phyloP scores from a whole-genome alignment of 2,888 invertebrate genomes.

The Tetheella fluctuosa region DNA sequence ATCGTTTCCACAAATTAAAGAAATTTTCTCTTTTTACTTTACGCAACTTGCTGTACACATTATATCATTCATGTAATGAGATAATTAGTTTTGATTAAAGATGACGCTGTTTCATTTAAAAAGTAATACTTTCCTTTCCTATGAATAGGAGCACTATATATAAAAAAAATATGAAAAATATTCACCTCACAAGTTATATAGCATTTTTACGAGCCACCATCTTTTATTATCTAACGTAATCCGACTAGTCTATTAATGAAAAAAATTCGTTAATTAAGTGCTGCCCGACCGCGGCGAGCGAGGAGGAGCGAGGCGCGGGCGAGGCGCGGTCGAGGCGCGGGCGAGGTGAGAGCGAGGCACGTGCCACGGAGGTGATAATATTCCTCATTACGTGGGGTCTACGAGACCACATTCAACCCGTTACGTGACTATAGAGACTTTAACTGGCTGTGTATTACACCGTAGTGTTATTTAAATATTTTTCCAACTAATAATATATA shows the following conservation, averaged over 20 bases:
- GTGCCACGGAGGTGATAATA: conserved; percentile 36
- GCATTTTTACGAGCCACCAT: neutral
- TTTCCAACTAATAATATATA: too few relatives aligned
- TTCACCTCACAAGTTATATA: neutral
- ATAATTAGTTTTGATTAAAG: neutral
- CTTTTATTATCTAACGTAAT: neutral
- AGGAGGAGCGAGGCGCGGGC: neutral
- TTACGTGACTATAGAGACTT: conserved; percentile 29
- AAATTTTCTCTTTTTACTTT: neutral
- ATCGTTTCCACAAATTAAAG: too few relatives aligned
- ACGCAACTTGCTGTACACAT: neutral
- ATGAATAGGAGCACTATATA: neutral
- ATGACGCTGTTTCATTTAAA: neutral
- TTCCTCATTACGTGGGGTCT: conserved; percentile 33
- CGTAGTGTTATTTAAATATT: neutral
- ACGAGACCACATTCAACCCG: conserved; percentile 32
- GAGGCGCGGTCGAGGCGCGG: neutral
- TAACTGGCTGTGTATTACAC: conserved; percentile 16
- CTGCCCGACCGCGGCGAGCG: conserved; percentile 5
- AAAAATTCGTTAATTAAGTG: conserved; percentile 12
- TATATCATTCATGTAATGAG: neutral
- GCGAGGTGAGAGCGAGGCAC: conserved; percentile 15
- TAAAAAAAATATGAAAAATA: neutral
- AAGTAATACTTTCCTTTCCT: neutral
- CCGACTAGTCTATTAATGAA: conserved; percentile 12